phyloP scores from a whole-genome alignment of 2,888 invertebrate species.

The Drosophila infuscata region DNA sequence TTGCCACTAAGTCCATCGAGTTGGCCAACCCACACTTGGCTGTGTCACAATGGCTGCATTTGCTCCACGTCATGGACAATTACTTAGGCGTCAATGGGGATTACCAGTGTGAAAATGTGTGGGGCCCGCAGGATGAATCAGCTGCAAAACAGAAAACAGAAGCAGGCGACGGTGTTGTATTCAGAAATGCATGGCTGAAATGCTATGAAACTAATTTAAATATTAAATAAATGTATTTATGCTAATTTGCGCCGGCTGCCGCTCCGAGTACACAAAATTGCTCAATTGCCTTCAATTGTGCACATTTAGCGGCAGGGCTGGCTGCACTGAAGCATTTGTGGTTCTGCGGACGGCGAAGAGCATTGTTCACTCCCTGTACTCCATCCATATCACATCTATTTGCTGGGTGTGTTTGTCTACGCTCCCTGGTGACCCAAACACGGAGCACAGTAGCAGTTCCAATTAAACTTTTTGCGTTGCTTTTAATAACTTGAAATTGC shows the following conservation, averaged over 20 bases:
- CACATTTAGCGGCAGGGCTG: slow-evolving; percentile 62
- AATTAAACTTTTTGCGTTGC: slow-evolving; percentile 75
- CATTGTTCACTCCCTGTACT: neutral
- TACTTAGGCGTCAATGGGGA: slow-evolving; percentile 56
- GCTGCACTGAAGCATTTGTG: slow-evolving; percentile 8
- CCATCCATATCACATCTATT: slow-evolving; percentile 28
- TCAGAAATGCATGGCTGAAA: slow-evolving; percentile 60
- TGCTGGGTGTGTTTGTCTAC: slow-evolving; percentile 6
- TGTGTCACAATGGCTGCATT: slow-evolving; percentile 34
- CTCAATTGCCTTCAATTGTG: slow-evolving; percentile 76
- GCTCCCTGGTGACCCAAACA: slow-evolving; percentile 37
- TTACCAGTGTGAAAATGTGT: slow-evolving; percentile 44
- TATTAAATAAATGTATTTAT: slow-evolving; percentile 79
- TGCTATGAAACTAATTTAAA: slow-evolving; percentile 71
- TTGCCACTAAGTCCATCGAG: slow-evolving; percentile 38
- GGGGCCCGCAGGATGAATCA: slow-evolving; percentile 25
- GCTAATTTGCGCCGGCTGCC: slow-evolving; percentile 58
- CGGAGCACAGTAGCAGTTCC: slow-evolving; percentile 46
- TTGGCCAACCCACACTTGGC: slow-evolving; percentile 24
- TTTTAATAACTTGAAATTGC: slow-evolving; percentile 74
- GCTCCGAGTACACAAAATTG: slow-evolving; percentile 53
- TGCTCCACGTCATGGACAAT: slow-evolving; percentile 56
- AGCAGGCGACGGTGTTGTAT: slow-evolving; percentile 3
- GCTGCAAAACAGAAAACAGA: slow-evolving; percentile 19
- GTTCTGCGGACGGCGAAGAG: neutral